Evolutionary conservation across 2,797 vertebrate genomes (phyloP), one percentile per base, ranked within the genome.

Genomic region (Anas acuta): DNA sequence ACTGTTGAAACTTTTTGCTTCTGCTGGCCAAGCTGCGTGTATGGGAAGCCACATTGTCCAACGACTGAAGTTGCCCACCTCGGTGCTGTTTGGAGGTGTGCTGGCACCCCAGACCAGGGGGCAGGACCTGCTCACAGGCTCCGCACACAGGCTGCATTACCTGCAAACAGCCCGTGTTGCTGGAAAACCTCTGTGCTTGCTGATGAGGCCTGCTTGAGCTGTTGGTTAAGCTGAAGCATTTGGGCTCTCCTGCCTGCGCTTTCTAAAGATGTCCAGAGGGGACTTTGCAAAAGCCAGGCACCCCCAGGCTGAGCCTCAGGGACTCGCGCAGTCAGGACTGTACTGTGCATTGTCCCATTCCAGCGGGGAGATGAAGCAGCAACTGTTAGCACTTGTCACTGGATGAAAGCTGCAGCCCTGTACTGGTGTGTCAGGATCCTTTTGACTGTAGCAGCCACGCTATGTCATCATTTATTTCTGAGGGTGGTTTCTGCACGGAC

Each of bases 401-500:
- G 58, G 17, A 9, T 3, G 49, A 45, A 32, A 74, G 35, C 6
- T 10, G 58, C 51, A 47, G 60, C 37, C 41, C 58, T 2, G 32
- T 12, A 0, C 32, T 1, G 1, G 5, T 39, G 25, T 54, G 53
- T 43, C 28, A 22, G 26, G 3, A n/a, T 53, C 39, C 54, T 32
- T 25, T 2, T 6, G 78, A 7, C 51, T 39, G 65, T 0, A 11
- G 56, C 20, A 18, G 4, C 45, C 37, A 4, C 0, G 1, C 32
- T 21, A 20, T 2, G 4, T 18, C 49, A 35, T 8, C 1, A 1
- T 5, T 13, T 8, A 6, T 26, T 70, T 22, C 18, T 7, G 30
- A 57, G 18, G 28, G 33, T n/a, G 28, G 22, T n/a, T 51, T 43
- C 65, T 10, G 9, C 14, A 6, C 0, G 5, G 53, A 21, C 49